Evolutionary conservation across 2,113 vertebrate species (phyloP).

Genomic region (Anguilla rostrata): DNA sequence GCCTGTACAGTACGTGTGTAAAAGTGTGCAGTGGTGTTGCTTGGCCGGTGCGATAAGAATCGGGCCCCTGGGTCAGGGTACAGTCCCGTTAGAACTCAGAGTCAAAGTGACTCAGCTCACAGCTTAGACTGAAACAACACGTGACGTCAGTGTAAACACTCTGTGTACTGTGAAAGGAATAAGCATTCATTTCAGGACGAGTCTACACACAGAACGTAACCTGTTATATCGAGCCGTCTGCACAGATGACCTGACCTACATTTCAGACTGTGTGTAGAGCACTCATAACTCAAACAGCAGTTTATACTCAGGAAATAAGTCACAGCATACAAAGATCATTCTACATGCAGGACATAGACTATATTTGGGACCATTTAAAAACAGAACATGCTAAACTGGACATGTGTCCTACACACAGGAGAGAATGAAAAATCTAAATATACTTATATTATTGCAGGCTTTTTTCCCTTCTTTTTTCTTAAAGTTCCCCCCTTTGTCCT

Average conservation of each 20-base stretch:
- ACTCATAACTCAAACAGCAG: not conserved
- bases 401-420: not conserved
- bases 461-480: not conserved
- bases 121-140: not conserved
- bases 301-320: slow-evolving; percentile 4
- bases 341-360: not conserved
- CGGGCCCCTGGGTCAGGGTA: not conserved
- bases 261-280: not conserved
- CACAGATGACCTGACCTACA: slow-evolving; percentile 41
- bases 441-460: not conserved
- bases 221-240: slow-evolving; percentile 17
- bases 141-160: not conserved
- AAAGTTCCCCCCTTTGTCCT: not conserved
- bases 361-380: not conserved
- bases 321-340: slow-evolving; percentile 14
- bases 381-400: not conserved
- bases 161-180: slow-evolving; percentile 35
- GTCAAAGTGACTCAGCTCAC: not conserved
- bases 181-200: slow-evolving; percentile 32
- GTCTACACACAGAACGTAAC: not conserved
- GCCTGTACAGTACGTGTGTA: not conserved
- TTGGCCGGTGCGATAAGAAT: not conserved
- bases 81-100: not conserved
- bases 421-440: not conserved
- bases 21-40: not conserved